Conservation (phyloP, 2,797 vertebrate species). For the Clarias fuscus region DNA sequence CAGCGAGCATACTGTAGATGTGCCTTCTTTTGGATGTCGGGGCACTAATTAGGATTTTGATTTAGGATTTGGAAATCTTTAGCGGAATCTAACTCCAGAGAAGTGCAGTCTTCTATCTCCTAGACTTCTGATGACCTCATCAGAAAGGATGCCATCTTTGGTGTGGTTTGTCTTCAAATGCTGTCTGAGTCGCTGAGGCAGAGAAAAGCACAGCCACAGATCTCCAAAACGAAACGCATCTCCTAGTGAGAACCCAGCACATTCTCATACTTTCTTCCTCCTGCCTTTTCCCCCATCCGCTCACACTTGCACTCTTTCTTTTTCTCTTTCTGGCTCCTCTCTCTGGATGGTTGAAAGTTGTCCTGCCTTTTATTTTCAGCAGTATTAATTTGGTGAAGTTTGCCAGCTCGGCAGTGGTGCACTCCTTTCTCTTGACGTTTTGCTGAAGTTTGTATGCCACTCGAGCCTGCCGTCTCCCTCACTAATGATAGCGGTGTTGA, state of each 20-base stretch:
- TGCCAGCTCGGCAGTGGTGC: constrained; percentile 60
- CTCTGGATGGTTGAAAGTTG: constrained; percentile 81
- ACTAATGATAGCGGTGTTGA: constrained; percentile 82
- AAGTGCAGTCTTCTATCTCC: constrained; percentile 49
- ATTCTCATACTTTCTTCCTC: constrained; percentile 53
- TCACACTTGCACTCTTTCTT: constrained; percentile 58
- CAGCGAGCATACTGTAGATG: neutral
- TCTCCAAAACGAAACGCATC: constrained; percentile 54
- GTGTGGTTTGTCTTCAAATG: constrained; percentile 55
- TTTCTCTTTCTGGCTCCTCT: constrained; percentile 60
- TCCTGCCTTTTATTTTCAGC: constrained; percentile 86
- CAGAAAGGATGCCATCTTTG: constrained; percentile 62
- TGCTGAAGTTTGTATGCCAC: constrained; percentile 86
- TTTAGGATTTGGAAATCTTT: constrained; percentile 42
- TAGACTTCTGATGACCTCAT: constrained; percentile 76
- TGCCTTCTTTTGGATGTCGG: neutral
- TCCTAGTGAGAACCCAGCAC: constrained; percentile 56
- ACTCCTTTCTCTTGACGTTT: constrained; percentile 80
- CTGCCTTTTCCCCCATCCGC: constrained; percentile 41
- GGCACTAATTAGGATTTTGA: constrained; percentile 26
- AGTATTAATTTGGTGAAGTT: constrained; percentile 82
- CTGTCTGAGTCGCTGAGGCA: constrained; percentile 63
- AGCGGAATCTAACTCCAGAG: constrained; percentile 48
- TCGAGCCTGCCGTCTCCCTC: constrained; percentile 80
- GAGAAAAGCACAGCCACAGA: constrained; percentile 61